Evolutionary conservation across 2,797 vertebrate species (phyloP), one percentile per base, ranked within the genome.

Genomic region (Thunnus albacares): DNA sequence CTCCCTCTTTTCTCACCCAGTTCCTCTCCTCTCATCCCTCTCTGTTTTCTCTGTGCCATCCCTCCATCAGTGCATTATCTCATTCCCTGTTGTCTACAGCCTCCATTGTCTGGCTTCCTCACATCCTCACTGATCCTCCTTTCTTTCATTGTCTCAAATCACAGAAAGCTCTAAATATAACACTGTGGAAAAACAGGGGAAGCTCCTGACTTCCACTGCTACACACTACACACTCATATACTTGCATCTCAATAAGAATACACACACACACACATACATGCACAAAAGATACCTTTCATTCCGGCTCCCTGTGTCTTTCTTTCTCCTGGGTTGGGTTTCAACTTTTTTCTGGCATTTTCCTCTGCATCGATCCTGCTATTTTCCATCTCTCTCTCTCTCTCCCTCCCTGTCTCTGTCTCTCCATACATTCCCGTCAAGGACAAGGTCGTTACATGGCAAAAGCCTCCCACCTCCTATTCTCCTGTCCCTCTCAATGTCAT

Each of bases 361-460:
- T 79, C 71, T 76, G 33, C 47, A 87, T 88, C 45, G 81, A 86
- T 89, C 43, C 43, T 75, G 71, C 55, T 80, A 74, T 89, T 90
- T 88, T 83, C 72, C 71, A 85, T 79, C 59, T 84, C 66, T 71
- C 17, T 74, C 60, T 67, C 60, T 67, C 71, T 65, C 38, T 75
- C 77, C 65, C 66, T 38, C 43, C 35, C 65, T 64, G 45, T 52
- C 71, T 70, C 11, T 28, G 20, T 70, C 71, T 62, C 45, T 83
- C 52, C 20, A 69, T 75, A 68, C 71, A 74, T 71, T 38, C 47
- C 63, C 7, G 76, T 82, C 85, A 91, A 91, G 78, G 85, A 88
- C 88, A 88, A 89, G 76, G 87, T 83, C 74, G 35, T 61, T 45
- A 49, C 71, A 75, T 74, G 71, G 60, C 75, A 69, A 12, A 33